Evolutionary conservation across 2,888 invertebrate genomes (phyloP).

Genomic region (Tenthredo mesomela): DNA sequence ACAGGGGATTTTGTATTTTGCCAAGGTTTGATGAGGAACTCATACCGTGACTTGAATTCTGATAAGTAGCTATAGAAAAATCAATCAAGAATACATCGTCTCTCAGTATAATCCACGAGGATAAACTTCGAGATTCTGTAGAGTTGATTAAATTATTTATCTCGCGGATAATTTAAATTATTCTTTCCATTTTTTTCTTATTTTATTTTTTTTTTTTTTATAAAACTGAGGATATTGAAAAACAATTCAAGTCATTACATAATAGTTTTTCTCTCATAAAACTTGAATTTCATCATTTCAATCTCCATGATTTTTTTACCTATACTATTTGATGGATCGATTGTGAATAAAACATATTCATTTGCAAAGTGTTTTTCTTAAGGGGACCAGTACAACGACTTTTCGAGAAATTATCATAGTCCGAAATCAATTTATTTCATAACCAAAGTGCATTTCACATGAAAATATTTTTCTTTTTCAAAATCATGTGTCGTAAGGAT

Average conservation of each 20-base stretch:
- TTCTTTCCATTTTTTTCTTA: background rate
- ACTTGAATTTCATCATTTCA: background rate
- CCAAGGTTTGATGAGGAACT: background rate
- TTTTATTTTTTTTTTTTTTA: too few relatives aligned
- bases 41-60: background rate
- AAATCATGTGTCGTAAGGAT: too few relatives aligned
- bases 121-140: background rate
- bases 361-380: background rate
- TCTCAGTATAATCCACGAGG: background rate
- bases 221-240: too few relatives aligned
- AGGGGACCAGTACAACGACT: too few relatives aligned
- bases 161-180: background rate
- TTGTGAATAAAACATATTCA: background rate
- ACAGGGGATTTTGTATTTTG: background rate
- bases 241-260: too few relatives aligned
- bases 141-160: background rate
- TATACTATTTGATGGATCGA: background rate
- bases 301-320: too few relatives aligned
- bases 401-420: too few relatives aligned
- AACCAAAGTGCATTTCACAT: too few relatives aligned
- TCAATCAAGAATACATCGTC: background rate
- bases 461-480: too few relatives aligned
- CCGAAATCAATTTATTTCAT: too few relatives aligned
- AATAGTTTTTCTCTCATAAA: too few relatives aligned
- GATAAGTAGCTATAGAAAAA: background rate